Evolutionary conservation across 2,113 vertebrate species (phyloP).

Genomic region (Bos javanicus): DNA sequence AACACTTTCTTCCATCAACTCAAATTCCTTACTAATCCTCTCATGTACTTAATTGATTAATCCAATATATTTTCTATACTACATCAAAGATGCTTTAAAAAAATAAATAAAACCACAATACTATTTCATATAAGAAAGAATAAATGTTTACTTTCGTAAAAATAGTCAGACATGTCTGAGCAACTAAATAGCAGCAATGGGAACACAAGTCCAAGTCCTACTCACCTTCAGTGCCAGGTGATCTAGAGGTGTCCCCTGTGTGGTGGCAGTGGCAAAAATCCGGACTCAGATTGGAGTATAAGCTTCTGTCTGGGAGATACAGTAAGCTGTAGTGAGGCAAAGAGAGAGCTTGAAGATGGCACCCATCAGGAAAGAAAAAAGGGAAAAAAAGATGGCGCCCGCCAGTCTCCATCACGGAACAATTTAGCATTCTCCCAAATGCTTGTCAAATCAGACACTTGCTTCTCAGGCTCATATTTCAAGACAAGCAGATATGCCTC

Average conservation of each 20-base stretch:
- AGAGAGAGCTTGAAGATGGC: background rate
- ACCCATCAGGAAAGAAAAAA: background rate
- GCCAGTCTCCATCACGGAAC: rapidly evolving
- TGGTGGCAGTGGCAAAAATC: background rate
- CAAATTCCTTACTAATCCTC: background rate
- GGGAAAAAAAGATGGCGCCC: rapidly evolving
- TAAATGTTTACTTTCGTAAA: background rate
- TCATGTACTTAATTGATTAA: background rate
- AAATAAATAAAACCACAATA: background rate
- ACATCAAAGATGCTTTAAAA: background rate
- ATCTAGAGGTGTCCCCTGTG: background rate
- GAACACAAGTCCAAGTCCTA: background rate
- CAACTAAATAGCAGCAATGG: background rate
- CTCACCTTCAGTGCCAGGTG: background rate
- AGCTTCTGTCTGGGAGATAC: background rate
- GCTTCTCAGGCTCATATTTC: background rate
- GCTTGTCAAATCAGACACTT: background rate
- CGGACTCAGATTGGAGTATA: rapidly evolving
- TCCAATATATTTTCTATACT: background rate
- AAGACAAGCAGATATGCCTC: background rate
- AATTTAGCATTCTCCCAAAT: background rate
- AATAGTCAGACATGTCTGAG: background rate
- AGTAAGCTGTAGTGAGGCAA: background rate
- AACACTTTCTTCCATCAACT: background rate
- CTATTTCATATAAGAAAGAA: background rate